These are phyloP conservation scores for Drosophila kikkawai DNA, from an alignment of 1,140 invertebrate species.

Conservation along the genomic window DNA sequence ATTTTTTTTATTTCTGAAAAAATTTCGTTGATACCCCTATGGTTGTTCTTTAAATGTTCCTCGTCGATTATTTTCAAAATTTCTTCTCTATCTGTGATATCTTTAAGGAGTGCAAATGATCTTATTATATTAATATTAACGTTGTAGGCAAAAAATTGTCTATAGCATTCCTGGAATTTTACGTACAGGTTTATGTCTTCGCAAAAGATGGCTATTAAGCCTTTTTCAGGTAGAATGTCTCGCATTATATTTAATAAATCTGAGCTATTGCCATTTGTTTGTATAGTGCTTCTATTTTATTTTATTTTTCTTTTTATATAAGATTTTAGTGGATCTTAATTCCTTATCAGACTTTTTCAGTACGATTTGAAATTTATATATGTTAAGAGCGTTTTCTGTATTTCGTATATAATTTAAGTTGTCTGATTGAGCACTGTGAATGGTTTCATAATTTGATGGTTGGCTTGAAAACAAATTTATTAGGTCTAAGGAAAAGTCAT, in stretches of 20 bases:
- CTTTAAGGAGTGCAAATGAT: conserved; percentile 9
- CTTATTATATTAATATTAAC: conserved; percentile 14
- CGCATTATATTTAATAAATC: not conserved
- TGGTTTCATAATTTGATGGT: conserved; percentile 1
- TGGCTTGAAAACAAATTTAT: conserved; percentile 24
- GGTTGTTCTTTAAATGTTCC: conserved; percentile 16
- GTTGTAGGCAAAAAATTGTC: conserved; percentile 19
- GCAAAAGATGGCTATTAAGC: conserved; percentile 6
- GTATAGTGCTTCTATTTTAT: conserved; percentile 2
- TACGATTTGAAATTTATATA: not conserved
- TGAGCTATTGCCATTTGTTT: conserved; percentile 5
- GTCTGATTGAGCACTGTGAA: conserved; percentile 16
- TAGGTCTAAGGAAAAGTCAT: conserved; percentile 4
- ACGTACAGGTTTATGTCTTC: conserved; percentile 5
- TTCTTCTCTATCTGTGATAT: conserved; percentile 11
- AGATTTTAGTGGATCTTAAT: conserved; percentile 1
- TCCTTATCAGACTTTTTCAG: not conserved
- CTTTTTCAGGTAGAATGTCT: conserved; percentile 14
- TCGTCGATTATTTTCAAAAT: conserved; percentile 12
- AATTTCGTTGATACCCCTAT: conserved; percentile 9
- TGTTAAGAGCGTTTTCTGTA: not conserved
- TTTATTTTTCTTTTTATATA: conserved; percentile 8
- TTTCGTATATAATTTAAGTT: conserved; percentile 10
- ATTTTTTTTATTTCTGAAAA: not conserved
- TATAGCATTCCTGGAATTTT: conserved; percentile 16